phyloP scores from a whole-genome alignment of 2,113 vertebrate species.

The Pteruthius melanotis region DNA sequence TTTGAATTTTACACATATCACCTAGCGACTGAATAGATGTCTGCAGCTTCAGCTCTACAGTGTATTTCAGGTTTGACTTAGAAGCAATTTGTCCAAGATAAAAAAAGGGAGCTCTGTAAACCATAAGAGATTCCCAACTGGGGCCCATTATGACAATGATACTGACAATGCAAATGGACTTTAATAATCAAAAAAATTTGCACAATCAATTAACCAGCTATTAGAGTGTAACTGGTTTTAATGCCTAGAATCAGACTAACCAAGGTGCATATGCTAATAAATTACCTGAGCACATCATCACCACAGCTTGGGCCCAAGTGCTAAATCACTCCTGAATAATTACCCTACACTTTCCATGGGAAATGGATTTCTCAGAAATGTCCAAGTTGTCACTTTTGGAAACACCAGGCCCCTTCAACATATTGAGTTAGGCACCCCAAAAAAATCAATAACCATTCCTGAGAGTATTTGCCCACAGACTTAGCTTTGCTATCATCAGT shows the following conservation, averaged over 20 bases:
- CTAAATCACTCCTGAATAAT: not conserved
- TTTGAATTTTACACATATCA: not conserved
- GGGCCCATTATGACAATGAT: not conserved
- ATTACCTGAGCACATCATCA: rapidly evolving
- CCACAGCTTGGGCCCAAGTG: not conserved
- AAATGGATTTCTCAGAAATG: not conserved
- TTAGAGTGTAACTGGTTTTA: not conserved
- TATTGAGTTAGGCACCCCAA: not conserved
- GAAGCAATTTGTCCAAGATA: not conserved
- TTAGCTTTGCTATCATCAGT: not conserved
- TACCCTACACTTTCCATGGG: not conserved
- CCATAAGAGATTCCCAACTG: not conserved
- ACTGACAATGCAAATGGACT: not conserved
- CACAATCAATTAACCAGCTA: not conserved
- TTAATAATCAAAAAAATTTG: not conserved
- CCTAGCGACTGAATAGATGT: not conserved
- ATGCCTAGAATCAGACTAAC: not conserved
- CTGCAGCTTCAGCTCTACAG: not conserved
- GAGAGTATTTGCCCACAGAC: not conserved
- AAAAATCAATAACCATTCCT: not conserved
- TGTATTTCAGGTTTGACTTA: not conserved
- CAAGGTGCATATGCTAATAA: not conserved
- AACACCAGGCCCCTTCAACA: not conserved
- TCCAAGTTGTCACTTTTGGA: not conserved
- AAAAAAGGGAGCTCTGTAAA: not conserved